Conservation (phyloP, 2,113 vertebrate species). For the Passer domesticus region DNA sequence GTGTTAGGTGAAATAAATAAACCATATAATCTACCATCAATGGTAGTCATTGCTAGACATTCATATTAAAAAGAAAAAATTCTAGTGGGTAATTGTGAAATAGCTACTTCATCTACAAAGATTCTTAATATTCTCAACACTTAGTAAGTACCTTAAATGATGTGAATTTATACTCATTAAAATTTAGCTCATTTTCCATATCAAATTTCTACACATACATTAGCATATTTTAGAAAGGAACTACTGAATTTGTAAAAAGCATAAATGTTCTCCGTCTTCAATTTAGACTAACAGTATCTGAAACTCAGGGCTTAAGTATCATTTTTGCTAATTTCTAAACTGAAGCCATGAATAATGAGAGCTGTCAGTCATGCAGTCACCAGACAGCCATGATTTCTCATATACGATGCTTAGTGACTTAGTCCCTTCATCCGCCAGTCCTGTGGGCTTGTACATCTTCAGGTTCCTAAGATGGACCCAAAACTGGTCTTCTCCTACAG, state of each 20-base stretch:
- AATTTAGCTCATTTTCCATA: neutral
- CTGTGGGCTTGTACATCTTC: accelerated
- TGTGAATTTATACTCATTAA: neutral
- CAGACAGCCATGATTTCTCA: neutral
- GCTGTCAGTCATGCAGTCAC: neutral
- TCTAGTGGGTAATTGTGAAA: neutral
- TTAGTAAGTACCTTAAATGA: neutral
- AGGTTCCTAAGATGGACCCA: neutral
- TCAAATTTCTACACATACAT: neutral
- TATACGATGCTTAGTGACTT: neutral
- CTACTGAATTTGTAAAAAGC: neutral
- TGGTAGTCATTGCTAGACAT: neutral
- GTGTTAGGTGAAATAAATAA: neutral
- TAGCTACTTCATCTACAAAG: neutral
- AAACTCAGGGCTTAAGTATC: neutral
- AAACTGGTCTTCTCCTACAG: neutral
- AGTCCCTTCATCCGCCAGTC: neutral
- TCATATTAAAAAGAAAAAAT: neutral
- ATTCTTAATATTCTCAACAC: neutral
- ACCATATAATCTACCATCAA: neutral
- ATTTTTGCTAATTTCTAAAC: neutral
- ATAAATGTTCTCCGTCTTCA: neutral
- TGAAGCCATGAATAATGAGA: neutral
- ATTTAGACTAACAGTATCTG: neutral
- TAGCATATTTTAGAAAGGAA: neutral